Conservation (phyloP, 2,113 vertebrate species). For the Prolemur simus region DNA sequence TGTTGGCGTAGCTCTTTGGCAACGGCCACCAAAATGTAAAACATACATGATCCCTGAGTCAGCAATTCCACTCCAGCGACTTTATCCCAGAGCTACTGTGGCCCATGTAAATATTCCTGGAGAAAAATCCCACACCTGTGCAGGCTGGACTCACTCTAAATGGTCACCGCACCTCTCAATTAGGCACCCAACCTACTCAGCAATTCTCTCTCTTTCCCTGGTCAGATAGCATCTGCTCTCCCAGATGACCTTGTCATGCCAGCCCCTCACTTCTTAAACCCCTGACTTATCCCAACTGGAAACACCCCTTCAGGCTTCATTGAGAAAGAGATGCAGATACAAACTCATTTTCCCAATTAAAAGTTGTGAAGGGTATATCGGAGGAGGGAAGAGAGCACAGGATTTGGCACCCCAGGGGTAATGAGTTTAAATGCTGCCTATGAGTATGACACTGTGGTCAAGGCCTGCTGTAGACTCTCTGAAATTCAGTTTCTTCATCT, state of each 20-base stretch:
- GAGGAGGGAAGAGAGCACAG: neutral
- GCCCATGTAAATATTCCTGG: neutral
- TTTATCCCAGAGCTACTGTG: neutral
- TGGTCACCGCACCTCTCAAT: neutral
- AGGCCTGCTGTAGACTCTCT: neutral
- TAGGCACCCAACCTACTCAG: neutral
- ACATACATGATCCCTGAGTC: neutral
- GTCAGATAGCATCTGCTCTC: neutral
- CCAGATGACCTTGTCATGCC: accelerated
- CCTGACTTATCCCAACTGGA: neutral
- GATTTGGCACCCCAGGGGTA: neutral
- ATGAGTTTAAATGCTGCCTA: neutral
- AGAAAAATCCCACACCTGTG: neutral
- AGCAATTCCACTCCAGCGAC: neutral
- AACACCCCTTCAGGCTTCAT: neutral
- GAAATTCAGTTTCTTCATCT: neutral
- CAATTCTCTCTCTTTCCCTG: neutral
- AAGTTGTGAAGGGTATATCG: neutral
- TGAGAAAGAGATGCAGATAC: neutral
- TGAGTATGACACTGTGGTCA: neutral
- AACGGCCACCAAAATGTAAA: neutral
- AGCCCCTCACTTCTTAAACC: neutral
- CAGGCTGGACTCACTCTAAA: neutral
- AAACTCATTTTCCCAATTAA: neutral
- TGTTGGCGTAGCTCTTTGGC: neutral